Base-by-base conservation (phyloP, 2,113 vertebrate genomes). In the Ageneiosus marmoratus region DNA sequence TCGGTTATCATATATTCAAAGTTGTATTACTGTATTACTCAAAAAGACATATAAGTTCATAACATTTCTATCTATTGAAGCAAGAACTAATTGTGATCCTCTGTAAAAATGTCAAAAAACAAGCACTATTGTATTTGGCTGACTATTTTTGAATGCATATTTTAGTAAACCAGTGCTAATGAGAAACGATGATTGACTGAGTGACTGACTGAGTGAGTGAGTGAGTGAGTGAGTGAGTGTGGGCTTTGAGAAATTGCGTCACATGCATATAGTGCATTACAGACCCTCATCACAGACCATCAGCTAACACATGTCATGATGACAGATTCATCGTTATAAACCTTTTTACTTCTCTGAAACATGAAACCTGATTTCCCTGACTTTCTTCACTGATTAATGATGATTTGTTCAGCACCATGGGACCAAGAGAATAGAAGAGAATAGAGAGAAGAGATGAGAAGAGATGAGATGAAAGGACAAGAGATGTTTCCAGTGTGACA, bases 241-340 rank as follows among this genome's bases (percentile, higher is more conserved):
- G 78, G 62, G 78, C 46, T 81, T 34, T 72, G 67, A 62, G 53
- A 27, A 65, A 29, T 4, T 60, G 67, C 67, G 53, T 81, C 75
- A 83, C 11, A 53, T 10, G 11, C 67, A 70, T 70, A 44, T 70
- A 37, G 67, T 44, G 67, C 67, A 44, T 44, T 11, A 70, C 67
- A 70, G 67, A 44, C 11, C 22, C 22, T 44, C 67, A 44, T 20
- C 37, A 41, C 37, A 41, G 37, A 44, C 37, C 37, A 70, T 44
- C 67, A 70, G n/a, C 37, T 44, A 70, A 70, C 67, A 70, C 67
- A 37, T 67, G 37, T n/a, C 67, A 44, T 44, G 37, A n/a, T 70
- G 37, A 70, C 41, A 44, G 37, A 70, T 22, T 44, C 20, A n/a
- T 44, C 37, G 44, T 69, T 9, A 69, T 10, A 69, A 2, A 10